Evolutionary conservation across 2,888 invertebrate genomes (phyloP).

Genomic region (Drosophila fungiperda): DNA sequence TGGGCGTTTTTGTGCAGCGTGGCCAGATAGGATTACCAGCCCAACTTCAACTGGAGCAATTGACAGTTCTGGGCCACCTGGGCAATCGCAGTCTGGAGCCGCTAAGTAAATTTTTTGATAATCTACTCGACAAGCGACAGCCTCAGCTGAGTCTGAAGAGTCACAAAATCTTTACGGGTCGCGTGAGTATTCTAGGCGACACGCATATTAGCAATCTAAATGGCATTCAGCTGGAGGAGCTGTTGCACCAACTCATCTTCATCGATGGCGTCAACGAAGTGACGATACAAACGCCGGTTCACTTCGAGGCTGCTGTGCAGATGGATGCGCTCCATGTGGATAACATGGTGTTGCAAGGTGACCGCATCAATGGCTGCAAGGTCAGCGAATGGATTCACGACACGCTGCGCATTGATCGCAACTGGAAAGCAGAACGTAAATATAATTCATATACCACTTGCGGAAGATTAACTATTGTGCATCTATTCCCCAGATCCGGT

Average conservation of each 20-base stretch:
- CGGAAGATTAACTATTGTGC: background rate
- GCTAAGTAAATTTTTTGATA: constrained; percentile 72
- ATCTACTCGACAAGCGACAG: constrained; percentile 75
- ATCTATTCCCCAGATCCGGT: constrained; percentile 81
- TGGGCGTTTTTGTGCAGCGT: constrained; percentile 71
- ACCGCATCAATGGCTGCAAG: constrained; percentile 83
- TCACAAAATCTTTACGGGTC: constrained; percentile 79
- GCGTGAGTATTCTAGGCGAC: constrained; percentile 79
- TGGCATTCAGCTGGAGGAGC: constrained; percentile 80
- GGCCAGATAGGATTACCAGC: constrained; percentile 66
- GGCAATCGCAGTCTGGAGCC: constrained; percentile 71
- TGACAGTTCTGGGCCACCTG: constrained; percentile 72
- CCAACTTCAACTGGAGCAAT: constrained; percentile 52
- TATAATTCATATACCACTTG: background rate
- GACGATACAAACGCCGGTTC: constrained; percentile 78
- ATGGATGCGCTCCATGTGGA: constrained; percentile 65
- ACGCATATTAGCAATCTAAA: constrained; percentile 80
- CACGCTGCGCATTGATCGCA: constrained; percentile 85
- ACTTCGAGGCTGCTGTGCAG: constrained; percentile 82
- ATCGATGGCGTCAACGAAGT: constrained; percentile 71
- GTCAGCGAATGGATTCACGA: constrained; percentile 84
- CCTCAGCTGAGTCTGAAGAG: constrained; percentile 63
- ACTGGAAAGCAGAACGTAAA: constrained; percentile 67
- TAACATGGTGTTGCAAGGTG: constrained; percentile 70
- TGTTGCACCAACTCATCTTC: constrained; percentile 84